A percentile compares a stretch with the other conserved stretches of the same genome.
phyloP scores from a whole-genome alignment of 2,797 vertebrate species.

The Sphenodon punctatus region DNA sequence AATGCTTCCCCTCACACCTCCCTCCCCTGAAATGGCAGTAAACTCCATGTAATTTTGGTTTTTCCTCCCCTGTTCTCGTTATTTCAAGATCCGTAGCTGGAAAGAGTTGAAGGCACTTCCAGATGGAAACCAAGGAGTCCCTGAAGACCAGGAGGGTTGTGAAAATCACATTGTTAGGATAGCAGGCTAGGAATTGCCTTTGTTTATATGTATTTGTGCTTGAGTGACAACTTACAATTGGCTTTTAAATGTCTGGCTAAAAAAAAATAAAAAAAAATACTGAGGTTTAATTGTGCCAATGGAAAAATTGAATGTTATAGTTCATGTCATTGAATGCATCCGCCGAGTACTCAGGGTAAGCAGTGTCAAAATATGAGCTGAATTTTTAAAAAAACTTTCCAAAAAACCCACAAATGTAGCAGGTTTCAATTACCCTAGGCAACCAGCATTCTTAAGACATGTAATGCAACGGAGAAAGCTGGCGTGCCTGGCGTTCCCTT shows the following conservation, averaged over 20 bases:
- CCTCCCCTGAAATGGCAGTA: conserved; percentile 65
- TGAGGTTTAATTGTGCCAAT: conserved; percentile 80
- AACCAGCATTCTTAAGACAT: background rate
- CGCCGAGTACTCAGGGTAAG: conserved; percentile 56
- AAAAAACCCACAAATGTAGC: conserved; percentile 32
- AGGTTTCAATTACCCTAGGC: conserved; percentile 24
- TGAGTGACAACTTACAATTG: conserved; percentile 67
- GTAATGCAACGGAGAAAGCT: background rate
- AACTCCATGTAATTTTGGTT: conserved; percentile 72
- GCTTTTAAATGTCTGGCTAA: conserved; percentile 64
- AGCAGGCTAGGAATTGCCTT: conserved; percentile 44
- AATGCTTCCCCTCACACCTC: conserved; percentile 54
- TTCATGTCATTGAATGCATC: conserved; percentile 64
- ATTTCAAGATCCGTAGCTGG: conserved; percentile 53
- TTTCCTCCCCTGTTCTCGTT: conserved; percentile 67
- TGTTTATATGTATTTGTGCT: conserved; percentile 61
- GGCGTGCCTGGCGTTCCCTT: background rate
- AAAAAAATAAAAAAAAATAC: conserved; percentile 46
- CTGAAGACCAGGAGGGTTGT: conserved; percentile 63
- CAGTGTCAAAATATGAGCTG: conserved; percentile 31
- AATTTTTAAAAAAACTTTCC: background rate
- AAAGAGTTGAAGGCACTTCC: conserved; percentile 59
- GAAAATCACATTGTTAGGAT: conserved; percentile 72
- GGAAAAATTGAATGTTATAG: conserved; percentile 81
- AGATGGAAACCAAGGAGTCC: conserved; percentile 65